Conservation (phyloP, 2,888 invertebrate species). For the Stenoptilia bipunctidactyla region DNA sequence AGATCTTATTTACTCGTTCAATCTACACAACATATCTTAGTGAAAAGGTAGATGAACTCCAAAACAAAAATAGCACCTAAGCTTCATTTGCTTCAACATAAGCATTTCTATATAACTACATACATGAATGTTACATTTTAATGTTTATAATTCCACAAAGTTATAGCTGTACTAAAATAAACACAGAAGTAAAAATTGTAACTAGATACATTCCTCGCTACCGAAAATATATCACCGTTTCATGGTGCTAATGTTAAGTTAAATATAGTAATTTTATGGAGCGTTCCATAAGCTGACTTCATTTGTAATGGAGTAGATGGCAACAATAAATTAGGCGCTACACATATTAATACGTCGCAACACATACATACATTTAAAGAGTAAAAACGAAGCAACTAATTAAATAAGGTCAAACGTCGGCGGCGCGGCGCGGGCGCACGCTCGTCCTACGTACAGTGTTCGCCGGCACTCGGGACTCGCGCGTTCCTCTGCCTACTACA, state of each 20-base stretch:
- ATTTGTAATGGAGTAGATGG: slow-evolving; percentile 39
- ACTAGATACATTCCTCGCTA: no score
- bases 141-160: no score
- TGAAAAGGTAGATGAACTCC: slow-evolving; percentile 51
- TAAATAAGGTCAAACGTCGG: slow-evolving; percentile 68
- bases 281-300: slow-evolving; percentile 1
- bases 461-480: slow-evolving; percentile 14
- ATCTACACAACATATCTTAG: slow-evolving; percentile 38
- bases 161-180: no score
- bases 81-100: slow-evolving; percentile 23
- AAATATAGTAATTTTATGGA: slow-evolving; percentile 7
- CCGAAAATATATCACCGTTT: no score
- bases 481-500: not conserved
- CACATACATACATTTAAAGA: slow-evolving; percentile 61
- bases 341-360: slow-evolving; percentile 59
- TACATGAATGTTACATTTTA: no score
- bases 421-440: slow-evolving; percentile 22
- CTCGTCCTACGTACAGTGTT: slow-evolving; percentile 25
- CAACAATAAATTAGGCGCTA: slow-evolving; percentile 56
- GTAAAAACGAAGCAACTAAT: slow-evolving; percentile 68
- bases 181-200: no score
- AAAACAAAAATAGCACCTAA: slow-evolving; percentile 46
- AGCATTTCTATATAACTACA: not conserved
- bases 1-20: no score
- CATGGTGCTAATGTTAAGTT: slow-evolving; percentile 12